Base-by-base conservation (phyloP, 2,113 vertebrate species). In the Heloderma charlesbogerti region DNA sequence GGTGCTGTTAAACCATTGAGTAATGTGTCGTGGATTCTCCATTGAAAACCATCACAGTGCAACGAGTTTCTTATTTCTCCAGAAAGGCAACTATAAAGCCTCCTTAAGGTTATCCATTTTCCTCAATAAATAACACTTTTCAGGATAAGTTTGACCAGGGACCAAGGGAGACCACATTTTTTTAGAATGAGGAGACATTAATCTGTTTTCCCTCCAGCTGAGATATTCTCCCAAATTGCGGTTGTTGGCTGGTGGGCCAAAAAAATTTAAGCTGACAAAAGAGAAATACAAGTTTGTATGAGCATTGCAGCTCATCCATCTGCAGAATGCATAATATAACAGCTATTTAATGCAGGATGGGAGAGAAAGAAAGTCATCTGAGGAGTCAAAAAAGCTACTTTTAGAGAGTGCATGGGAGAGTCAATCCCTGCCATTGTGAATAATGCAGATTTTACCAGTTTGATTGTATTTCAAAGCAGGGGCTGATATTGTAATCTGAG, bases 171-270 rank as follows among this genome's bases (percentile, higher is more conserved):
- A 34, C 43, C 57, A 77, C 72, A 37, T 78, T 84, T 85, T 89
- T 78, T 51, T 37, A 90, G 71, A 84, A 69, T 79, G 63, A 80
- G 34, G 63, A 84, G 84, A 80, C 83, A 86, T 90, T 90, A 71
- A 90, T 90, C 89, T 90, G n/a, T 86, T 86, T 80, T 86, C 89
- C 37, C 89, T 90, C 84, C 74, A 86, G 84, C 84, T 90, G 89
- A 90, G 89, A 86, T 90, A 57, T 71, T 80, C 83, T 90, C 83
- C 60, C 74, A 29, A 57, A 79, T 78, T 86, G 89, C 60, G 18
- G 84, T 71, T 75, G 63, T 80, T 90, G 83, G 89, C 89, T 86
- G 83, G 83, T 90, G 60, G 89, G 74, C 75, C 89, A 90, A 90
- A 90, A 83, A 79, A 54, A 66, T 54, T 79, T 86, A 86, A 90